Percentiles rank a stretch among this genome's conserved stretches.
Evolutionary conservation across 2,888 invertebrate genomes (phyloP).

Genomic region (Andrena bucephala): DNA sequence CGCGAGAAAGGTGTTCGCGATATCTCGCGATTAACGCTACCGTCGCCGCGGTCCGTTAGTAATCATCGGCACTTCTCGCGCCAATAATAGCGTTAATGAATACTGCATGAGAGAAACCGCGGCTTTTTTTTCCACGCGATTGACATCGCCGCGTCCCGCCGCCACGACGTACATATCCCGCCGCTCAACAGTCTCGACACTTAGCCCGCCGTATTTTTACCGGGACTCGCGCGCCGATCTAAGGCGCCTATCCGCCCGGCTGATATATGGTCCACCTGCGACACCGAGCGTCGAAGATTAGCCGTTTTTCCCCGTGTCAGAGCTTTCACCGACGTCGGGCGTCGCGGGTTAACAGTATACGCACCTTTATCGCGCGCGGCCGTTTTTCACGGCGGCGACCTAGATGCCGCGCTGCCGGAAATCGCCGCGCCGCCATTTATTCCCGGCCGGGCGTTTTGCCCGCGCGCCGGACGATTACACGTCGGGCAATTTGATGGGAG

Average conservation of each 20-base stretch:
- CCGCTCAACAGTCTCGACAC: constrained; percentile 3
- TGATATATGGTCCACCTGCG: constrained; percentile 33
- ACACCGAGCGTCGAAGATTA: constrained; percentile 28
- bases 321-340: constrained; percentile 42
- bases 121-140: constrained; percentile 3
- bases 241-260: neutral
- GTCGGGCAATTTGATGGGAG: constrained; percentile 29
- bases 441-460: constrained; percentile 1
- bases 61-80: constrained; percentile 57
- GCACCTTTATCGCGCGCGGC: constrained; percentile 27
- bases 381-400: constrained; percentile 52
- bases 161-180: constrained; percentile 22
- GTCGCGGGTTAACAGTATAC: constrained; percentile 20
- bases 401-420: constrained; percentile 49
- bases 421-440: constrained; percentile 38
- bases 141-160: constrained; percentile 7
- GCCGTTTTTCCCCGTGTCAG: constrained; percentile 33
- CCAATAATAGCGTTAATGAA: constrained; percentile 69
- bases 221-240: neutral
- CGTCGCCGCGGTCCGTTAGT: constrained; percentile 12
- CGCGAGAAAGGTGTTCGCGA: constrained; percentile 25
- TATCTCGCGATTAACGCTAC: constrained; percentile 25
- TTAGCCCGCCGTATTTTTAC: constrained; percentile 3
- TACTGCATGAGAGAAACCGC: constrained; percentile 74
- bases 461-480: constrained; percentile 21